These are phyloP conservation scores for Alouatta palliata DNA, from an alignment of 2,113 vertebrate genomes.

Conservation along the genomic window DNA sequence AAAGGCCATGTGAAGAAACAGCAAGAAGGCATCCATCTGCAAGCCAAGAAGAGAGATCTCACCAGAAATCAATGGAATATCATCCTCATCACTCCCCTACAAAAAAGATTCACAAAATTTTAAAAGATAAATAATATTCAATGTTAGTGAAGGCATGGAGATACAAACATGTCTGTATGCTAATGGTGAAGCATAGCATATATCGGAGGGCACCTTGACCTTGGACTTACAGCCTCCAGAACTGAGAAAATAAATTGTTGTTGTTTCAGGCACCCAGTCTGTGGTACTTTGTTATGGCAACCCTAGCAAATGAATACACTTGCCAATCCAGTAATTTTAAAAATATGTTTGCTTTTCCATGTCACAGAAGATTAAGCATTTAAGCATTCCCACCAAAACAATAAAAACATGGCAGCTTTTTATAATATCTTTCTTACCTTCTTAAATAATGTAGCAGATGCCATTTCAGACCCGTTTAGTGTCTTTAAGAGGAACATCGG, in stretches of 20 bases:
- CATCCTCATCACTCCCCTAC: not conserved
- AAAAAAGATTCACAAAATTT: not conserved
- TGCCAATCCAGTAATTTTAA: constrained; percentile 49
- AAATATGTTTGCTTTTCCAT: not conserved
- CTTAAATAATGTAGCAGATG: constrained; percentile 92
- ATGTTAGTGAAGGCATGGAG: not conserved
- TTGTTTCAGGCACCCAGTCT: constrained; percentile 1
- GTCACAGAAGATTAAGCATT: constrained; percentile 47
- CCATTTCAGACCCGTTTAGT: constrained; percentile 95
- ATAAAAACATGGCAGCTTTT: constrained; percentile 24
- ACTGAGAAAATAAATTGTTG: constrained; percentile 8
- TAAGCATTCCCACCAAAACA: constrained; percentile 39
- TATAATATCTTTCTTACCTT: constrained; percentile 85
- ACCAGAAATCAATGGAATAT: constrained; percentile 7
- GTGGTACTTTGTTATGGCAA: not conserved
- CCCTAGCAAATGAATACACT: not conserved
- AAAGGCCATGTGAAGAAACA: not conserved
- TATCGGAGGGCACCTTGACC: not conserved
- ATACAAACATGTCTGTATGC: not conserved
- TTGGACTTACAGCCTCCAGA: not conserved
- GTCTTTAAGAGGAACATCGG: constrained; percentile 96
- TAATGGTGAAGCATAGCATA: not conserved
- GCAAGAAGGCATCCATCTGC: not conserved
- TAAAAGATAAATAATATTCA: not conserved
- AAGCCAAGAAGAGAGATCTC: not conserved